Conservation (phyloP, 2,797 vertebrate genomes). For the Danio jaintianensis region DNA sequence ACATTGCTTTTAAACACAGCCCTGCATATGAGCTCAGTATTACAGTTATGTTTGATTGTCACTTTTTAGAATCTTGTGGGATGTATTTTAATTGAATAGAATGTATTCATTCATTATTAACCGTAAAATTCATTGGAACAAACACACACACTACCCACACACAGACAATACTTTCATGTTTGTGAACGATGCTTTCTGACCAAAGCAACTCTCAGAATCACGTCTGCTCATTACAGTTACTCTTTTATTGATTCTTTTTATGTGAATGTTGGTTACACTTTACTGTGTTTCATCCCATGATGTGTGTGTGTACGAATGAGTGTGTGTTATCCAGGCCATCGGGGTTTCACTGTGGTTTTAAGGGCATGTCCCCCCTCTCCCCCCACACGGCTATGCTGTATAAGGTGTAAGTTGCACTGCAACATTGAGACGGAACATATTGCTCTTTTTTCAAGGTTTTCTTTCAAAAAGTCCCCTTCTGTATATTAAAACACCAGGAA, state of each 20-base stretch:
- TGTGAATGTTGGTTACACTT: conserved; percentile 29
- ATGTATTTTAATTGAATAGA: conserved; percentile 60
- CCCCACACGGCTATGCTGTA: conserved; percentile 76
- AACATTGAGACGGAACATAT: conserved; percentile 83
- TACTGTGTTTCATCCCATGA: conserved; percentile 33
- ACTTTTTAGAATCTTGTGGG: conserved; percentile 55
- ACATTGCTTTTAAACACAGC: not conserved
- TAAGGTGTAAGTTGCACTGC: conserved; percentile 84
- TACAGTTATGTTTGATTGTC: conserved; percentile 42
- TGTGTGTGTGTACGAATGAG: conserved; percentile 17
- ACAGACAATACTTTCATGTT: conserved; percentile 19
- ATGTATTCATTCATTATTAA: conserved; percentile 63
- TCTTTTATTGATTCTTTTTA: conserved; percentile 30
- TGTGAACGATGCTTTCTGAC: conserved; percentile 33
- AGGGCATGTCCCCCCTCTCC: conserved; percentile 79
- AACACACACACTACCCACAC: conserved; percentile 23
- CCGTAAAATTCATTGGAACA: conserved; percentile 53
- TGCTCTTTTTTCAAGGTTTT: conserved; percentile 76
- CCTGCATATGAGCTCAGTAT: conserved; percentile 30
- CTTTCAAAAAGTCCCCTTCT: conserved; percentile 60
- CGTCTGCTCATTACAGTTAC: conserved; percentile 11
- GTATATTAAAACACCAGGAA: conserved; percentile 53
- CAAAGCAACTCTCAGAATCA: conserved; percentile 34
- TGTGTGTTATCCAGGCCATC: conserved; percentile 76
- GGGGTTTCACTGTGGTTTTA: conserved; percentile 82